Conservation (phyloP, 2,888 invertebrate genomes). For the Caradrina clavipalpis region DNA sequence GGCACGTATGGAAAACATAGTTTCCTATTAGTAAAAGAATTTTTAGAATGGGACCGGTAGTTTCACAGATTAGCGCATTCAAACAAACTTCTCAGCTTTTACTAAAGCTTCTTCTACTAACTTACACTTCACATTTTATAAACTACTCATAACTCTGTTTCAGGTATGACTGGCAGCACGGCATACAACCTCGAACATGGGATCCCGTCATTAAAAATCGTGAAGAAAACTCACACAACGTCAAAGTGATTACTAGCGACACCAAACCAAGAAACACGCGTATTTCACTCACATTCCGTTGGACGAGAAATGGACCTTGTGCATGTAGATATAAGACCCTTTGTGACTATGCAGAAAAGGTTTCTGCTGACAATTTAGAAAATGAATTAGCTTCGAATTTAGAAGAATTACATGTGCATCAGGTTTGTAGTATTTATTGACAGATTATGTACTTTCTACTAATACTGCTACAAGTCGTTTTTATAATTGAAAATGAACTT, state of each 20-base stretch:
- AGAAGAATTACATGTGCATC: conserved; percentile 95
- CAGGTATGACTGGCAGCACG: conserved; percentile 96
- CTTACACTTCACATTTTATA: background rate
- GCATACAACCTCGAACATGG: conserved; percentile 95
- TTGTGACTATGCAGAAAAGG: conserved; percentile 91
- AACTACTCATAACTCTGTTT: background rate
- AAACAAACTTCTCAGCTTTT: no score
- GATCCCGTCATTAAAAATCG: conserved; percentile 92
- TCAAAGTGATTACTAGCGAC: conserved; percentile 77
- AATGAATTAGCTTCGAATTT: conserved; percentile 91
- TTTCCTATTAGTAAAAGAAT: no score
- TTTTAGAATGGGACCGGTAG: no score
- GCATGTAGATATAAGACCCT: conserved; percentile 91
- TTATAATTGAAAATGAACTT: no score
- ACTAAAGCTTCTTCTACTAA: no score
- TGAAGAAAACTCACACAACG: conserved; percentile 44
- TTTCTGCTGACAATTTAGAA: conserved; percentile 71
- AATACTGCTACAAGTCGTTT: no score
- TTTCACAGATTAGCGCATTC: no score
- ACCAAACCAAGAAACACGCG: conserved; percentile 82
- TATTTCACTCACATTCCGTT: conserved; percentile 97
- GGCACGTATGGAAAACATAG: no score
- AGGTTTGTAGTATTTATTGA: conserved; percentile 78
- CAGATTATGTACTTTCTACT: background rate
- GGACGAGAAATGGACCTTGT: conserved; percentile 90